Conservation (phyloP, 2,888 invertebrate genomes). For the Trimorus sp. region DNA sequence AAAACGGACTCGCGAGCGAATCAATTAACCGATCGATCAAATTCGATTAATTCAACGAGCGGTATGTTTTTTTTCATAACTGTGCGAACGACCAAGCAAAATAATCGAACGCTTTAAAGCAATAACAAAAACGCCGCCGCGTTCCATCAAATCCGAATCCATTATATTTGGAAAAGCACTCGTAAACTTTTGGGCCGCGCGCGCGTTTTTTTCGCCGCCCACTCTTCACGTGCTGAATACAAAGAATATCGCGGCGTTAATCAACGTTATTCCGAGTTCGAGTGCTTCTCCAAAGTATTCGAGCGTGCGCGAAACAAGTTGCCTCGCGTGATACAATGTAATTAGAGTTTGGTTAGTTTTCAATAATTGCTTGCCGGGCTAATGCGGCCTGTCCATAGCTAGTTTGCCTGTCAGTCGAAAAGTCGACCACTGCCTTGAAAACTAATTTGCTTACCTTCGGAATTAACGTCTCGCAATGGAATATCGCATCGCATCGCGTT, state of each 20-base stretch:
- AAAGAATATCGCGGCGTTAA: constrained; percentile 52
- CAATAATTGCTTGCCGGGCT: constrained; percentile 71
- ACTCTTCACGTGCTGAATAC: constrained; percentile 25
- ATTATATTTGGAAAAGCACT: constrained; percentile 18
- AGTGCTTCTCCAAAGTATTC: constrained; percentile 58
- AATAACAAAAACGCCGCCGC: too few relatives aligned
- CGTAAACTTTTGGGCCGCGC: too few relatives aligned
- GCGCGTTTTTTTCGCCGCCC: too few relatives aligned
- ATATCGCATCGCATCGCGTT: constrained; percentile 64
- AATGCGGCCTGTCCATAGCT: constrained; percentile 69
- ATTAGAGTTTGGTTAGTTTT: constrained; percentile 75
- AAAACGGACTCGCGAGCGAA: too few relatives aligned
- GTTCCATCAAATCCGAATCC: too few relatives aligned
- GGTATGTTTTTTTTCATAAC: too few relatives aligned
- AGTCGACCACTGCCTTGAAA: constrained; percentile 67
- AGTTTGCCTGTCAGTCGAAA: constrained; percentile 70
- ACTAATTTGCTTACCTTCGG: constrained; percentile 68
- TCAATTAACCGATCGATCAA: too few relatives aligned
- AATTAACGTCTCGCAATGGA: constrained; percentile 65
- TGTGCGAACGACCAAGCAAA: too few relatives aligned
- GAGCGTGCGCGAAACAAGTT: constrained; percentile 66
- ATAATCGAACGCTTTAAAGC: too few relatives aligned
- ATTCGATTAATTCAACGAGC: too few relatives aligned
- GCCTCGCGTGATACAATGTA: constrained; percentile 70
- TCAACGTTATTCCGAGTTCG: constrained; percentile 57